phyloP scores from a whole-genome alignment of 2,113 vertebrate species.

The Bucco capensis region DNA sequence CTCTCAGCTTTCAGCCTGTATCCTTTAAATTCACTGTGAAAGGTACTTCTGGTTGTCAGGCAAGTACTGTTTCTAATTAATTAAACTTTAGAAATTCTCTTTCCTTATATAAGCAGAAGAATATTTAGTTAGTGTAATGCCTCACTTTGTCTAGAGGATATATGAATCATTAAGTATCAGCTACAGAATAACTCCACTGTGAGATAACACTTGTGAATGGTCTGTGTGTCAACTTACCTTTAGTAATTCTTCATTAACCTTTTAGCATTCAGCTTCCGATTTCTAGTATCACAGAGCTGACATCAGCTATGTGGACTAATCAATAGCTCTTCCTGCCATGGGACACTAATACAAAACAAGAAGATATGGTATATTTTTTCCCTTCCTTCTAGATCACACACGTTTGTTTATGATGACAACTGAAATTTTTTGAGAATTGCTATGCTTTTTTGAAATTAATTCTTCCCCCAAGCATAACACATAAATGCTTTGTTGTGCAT shows the following conservation, averaged over 20 bases:
- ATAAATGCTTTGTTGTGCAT: neutral
- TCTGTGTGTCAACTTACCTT: neutral
- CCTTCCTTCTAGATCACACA: neutral
- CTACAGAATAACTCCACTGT: neutral
- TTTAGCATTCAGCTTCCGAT: neutral
- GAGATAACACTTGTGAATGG: neutral
- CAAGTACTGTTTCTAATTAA: conserved; percentile 7
- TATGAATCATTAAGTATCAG: neutral
- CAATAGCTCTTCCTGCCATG: neutral
- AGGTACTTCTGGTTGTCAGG: neutral
- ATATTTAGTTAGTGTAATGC: neutral
- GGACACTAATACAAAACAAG: neutral
- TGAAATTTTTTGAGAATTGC: neutral
- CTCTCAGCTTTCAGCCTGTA: neutral
- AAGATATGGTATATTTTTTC: neutral
- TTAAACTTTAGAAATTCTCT: neutral
- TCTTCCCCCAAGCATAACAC: neutral
- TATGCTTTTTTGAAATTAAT: neutral
- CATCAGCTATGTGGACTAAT: neutral
- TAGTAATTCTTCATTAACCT: conserved; percentile 26
- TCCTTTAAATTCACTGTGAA: neutral
- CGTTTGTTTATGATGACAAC: neutral
- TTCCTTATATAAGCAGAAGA: neutral
- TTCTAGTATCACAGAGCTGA: neutral
- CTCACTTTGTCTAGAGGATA: neutral